Evolutionary conservation across 1,140 invertebrate genomes (phyloP).

Genomic region (Drosophila lacteicornis): DNA sequence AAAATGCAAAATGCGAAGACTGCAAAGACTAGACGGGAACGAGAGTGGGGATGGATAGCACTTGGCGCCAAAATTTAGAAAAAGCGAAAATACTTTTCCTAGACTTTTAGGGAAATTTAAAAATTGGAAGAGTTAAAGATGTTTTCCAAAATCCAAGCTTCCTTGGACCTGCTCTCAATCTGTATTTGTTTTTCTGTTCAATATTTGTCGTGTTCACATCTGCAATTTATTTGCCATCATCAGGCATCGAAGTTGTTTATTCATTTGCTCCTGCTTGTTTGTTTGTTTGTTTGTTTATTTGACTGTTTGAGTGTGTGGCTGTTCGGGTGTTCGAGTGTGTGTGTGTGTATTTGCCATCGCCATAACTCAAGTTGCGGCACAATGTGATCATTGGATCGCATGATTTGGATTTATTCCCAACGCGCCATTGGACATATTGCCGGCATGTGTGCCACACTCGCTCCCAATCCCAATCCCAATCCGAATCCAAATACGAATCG

Average conservation of each 20-base stretch:
- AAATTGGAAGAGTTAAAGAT: background rate
- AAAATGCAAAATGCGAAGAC: background rate
- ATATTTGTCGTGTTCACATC: conserved; percentile 66
- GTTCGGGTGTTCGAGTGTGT: conserved; percentile 4
- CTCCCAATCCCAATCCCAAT: conserved; percentile 38
- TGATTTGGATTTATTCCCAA: conserved; percentile 82
- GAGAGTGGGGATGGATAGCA: background rate
- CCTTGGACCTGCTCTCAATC: conserved; percentile 14
- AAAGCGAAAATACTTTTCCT: background rate
- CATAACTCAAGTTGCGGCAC: conserved; percentile 79
- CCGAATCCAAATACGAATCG: conserved; percentile 11
- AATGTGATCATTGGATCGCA: conserved; percentile 83
- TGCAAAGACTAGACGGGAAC: background rate
- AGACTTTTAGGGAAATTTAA: background rate
- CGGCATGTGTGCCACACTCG: conserved; percentile 78
- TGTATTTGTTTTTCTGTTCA: conserved; percentile 32
- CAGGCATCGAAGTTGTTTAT: conserved; percentile 60
- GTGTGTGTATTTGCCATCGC: conserved; percentile 48
- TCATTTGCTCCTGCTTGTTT: conserved; percentile 29
- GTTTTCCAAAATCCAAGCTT: background rate
- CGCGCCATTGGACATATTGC: conserved; percentile 81
- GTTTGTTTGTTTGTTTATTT: conserved; percentile 22
- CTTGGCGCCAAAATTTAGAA: background rate
- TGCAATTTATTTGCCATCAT: conserved; percentile 69
- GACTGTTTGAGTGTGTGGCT: background rate